These are phyloP conservation scores for Datnioides undecimradiatus DNA, from an alignment of 2,113 vertebrate genomes.

Conservation along the genomic window DNA sequence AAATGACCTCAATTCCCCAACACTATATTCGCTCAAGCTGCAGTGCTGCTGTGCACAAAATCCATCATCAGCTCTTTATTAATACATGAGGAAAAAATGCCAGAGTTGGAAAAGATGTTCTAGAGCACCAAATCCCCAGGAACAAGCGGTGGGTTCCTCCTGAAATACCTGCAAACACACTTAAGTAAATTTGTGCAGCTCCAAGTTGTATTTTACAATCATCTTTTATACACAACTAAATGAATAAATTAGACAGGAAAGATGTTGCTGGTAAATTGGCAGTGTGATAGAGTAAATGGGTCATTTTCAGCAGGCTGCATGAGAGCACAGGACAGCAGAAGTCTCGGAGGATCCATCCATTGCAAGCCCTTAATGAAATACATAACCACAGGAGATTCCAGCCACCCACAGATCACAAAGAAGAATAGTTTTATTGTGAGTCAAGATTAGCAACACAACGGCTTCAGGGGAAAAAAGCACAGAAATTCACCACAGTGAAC, in stretches of 20 bases:
- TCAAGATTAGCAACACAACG: constrained; percentile 37
- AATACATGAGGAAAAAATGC: constrained; percentile 52
- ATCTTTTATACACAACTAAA: background rate
- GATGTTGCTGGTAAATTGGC: constrained; percentile 22
- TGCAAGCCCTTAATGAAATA: constrained; percentile 44
- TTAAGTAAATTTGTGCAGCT: background rate
- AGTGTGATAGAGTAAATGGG: constrained; percentile 27
- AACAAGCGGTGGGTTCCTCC: constrained; percentile 15
- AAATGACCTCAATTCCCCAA: background rate
- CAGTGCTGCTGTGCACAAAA: constrained; percentile 29
- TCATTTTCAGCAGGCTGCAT: constrained; percentile 10
- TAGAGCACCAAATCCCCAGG: background rate
- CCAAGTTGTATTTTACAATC: background rate
- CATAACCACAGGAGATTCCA: constrained; percentile 51
- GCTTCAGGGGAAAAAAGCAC: constrained; percentile 12
- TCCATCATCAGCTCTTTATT: constrained; percentile 44
- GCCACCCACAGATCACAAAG: constrained; percentile 48
- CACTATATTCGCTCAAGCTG: constrained; percentile 26
- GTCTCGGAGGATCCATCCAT: constrained; percentile 18
- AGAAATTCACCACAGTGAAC: constrained; percentile 17
- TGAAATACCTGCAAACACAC: constrained; percentile 24
- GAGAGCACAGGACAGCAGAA: background rate
- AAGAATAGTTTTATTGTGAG: constrained; percentile 53
- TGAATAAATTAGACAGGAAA: constrained; percentile 20
- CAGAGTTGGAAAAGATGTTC: constrained; percentile 25